These are phyloP conservation scores for Carassius gibelio DNA, from an alignment of 2,113 vertebrate genomes.

Conservation along the genomic window DNA sequence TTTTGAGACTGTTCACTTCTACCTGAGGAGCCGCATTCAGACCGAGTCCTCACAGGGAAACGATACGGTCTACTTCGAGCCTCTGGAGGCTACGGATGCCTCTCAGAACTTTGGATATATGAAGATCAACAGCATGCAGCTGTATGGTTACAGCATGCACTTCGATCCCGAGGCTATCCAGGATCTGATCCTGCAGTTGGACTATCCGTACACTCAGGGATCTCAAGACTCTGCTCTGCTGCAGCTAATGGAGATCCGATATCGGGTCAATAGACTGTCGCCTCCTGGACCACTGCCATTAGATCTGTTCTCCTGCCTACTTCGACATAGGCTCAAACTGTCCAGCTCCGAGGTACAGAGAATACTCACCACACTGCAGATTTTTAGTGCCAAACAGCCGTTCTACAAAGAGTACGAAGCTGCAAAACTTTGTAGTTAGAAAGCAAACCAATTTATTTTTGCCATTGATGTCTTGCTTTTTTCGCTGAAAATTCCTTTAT, in stretches of 20 bases:
- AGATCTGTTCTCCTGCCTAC: conserved; percentile 94
- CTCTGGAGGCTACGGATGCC: conserved; percentile 81
- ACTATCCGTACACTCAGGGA: conserved; percentile 96
- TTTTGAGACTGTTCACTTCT: conserved; percentile 98
- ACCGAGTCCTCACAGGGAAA: conserved; percentile 80
- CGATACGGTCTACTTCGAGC: conserved; percentile 82
- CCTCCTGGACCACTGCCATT: conserved; percentile 86
- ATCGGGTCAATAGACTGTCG: conserved; percentile 92
- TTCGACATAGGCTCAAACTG: conserved; percentile 93
- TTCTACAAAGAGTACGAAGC: conserved; percentile 86
- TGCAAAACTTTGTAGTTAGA: conserved; percentile 93
- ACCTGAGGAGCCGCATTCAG: conserved; percentile 89
- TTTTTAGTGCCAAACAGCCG: conserved; percentile 87
- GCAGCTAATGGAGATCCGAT: conserved; percentile 93
- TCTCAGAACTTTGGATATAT: conserved; percentile 92
- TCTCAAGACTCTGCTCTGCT: conserved; percentile 94
- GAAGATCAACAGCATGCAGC: conserved; percentile 94
- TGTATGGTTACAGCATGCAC: conserved; percentile 95
- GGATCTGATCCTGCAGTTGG: conserved; percentile 94
- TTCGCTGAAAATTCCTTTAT: background rate
- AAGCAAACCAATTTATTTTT: conserved; percentile 59
- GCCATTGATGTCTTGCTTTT: conserved; percentile 49
- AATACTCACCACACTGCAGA: conserved; percentile 89
- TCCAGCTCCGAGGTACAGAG: conserved; percentile 89
- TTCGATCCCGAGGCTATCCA: conserved; percentile 96